Conservation (phyloP, 2,797 vertebrate species). For the Otus scops region DNA sequence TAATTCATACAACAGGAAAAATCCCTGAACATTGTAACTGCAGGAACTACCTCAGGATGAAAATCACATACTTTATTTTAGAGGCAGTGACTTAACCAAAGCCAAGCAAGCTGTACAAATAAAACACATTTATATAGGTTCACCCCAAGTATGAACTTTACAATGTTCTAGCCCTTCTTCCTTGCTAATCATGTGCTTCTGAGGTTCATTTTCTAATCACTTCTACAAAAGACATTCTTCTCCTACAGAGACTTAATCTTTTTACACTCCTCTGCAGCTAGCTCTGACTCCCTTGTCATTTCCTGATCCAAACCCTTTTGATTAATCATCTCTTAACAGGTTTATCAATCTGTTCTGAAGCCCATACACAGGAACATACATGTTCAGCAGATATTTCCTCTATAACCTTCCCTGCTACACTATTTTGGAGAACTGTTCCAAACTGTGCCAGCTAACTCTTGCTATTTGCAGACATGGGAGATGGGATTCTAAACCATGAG, state of each 20-base stretch:
- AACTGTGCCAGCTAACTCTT: constrained; percentile 33
- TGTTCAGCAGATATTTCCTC: constrained; percentile 13
- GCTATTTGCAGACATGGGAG: constrained; percentile 61
- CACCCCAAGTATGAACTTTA: not conserved
- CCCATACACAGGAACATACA: not conserved
- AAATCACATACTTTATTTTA: not conserved
- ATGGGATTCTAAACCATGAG: constrained; percentile 3
- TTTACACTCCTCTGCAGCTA: not conserved
- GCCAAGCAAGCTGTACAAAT: not conserved
- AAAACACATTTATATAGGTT: not conserved
- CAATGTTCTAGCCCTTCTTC: not conserved
- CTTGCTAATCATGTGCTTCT: not conserved
- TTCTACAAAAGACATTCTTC: not conserved
- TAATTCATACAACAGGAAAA: not conserved
- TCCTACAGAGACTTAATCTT: not conserved
- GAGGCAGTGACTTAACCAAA: not conserved
- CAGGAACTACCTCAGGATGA: not conserved
- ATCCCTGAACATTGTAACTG: not conserved
- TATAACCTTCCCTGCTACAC: not conserved
- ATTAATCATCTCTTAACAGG: constrained; percentile 7
- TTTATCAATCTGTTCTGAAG: constrained; percentile 26
- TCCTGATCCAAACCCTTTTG: not conserved
- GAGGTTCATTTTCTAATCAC: not conserved
- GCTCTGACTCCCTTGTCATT: not conserved
- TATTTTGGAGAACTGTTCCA: constrained; percentile 38